Conservation (phyloP, 2,797 vertebrate species). For the Acanthurus tractus region DNA sequence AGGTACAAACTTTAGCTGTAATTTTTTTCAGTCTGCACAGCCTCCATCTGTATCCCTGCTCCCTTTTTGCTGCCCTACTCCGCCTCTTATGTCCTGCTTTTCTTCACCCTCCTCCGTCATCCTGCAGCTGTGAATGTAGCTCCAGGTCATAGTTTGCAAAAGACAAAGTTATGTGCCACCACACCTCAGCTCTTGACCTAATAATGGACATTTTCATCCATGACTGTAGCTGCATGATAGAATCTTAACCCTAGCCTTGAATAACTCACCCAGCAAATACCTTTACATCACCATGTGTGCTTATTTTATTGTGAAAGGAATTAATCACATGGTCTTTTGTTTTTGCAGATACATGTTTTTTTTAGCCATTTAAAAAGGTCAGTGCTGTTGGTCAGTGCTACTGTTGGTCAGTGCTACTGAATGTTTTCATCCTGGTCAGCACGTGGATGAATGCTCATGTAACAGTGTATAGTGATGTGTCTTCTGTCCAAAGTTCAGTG, state of each 20-base stretch:
- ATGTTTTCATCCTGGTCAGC: neutral
- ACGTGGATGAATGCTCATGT: constrained; percentile 40
- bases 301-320: constrained; percentile 19
- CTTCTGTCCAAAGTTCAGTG: constrained; percentile 41
- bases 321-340: neutral
- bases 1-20: constrained; percentile 46
- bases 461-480: constrained; percentile 40
- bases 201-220: constrained; percentile 16
- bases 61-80: constrained; percentile 10
- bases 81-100: constrained; percentile 19
- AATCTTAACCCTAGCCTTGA: constrained; percentile 4
- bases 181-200: constrained; percentile 17
- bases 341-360: constrained; percentile 18
- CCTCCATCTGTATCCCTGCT: constrained; percentile 2
- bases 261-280: neutral
- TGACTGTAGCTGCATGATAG: constrained; percentile 20
- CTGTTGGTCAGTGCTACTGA: constrained; percentile 11
- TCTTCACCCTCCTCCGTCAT: constrained; percentile 30
- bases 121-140: constrained; percentile 70
- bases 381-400: neutral
- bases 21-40: neutral
- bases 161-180: constrained; percentile 12
- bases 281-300: constrained; percentile 7
- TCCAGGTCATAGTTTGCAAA: constrained; percentile 23
- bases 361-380: constrained; percentile 6